Evolutionary conservation across 2,113 vertebrate species (phyloP).

Genomic region (Mesembrinibis cayennensis): DNA sequence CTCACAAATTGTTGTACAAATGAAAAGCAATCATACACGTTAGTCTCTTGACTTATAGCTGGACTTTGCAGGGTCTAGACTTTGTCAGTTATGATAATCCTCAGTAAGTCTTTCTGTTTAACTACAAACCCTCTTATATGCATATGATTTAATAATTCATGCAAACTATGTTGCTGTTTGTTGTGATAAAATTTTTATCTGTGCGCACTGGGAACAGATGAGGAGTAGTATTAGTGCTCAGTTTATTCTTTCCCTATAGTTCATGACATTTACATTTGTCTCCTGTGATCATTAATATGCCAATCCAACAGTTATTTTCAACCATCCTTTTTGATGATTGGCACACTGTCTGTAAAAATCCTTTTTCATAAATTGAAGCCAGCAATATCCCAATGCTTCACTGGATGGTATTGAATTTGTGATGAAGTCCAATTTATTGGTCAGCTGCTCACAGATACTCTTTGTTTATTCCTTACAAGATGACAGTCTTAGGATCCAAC

Average conservation of each 20-base stretch:
- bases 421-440: conserved; percentile 46
- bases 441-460: conserved; percentile 35
- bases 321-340: conserved; percentile 51
- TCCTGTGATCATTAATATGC: conserved; percentile 66
- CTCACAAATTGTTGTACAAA: conserved; percentile 37
- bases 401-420: conserved; percentile 14
- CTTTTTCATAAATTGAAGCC: conserved; percentile 38
- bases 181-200: conserved; percentile 75
- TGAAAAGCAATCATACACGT: conserved; percentile 44
- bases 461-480: conserved; percentile 46
- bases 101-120: conserved; percentile 61
- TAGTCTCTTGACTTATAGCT: conserved; percentile 52
- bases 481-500: conserved; percentile 19
- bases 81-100: conserved; percentile 61
- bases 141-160: conserved; percentile 73
- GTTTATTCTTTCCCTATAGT: conserved; percentile 70
- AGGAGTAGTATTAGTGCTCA: conserved; percentile 23
- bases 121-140: conserved; percentile 57
- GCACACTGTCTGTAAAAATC: conserved; percentile 47
- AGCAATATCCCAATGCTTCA: conserved; percentile 18
- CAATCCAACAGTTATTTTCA: conserved; percentile 57
- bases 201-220: conserved; percentile 48
- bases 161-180: conserved; percentile 64
- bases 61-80: conserved; percentile 43
- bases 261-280: conserved; percentile 67